Base-by-base conservation (phyloP, 2,888 invertebrate species). In the Tipula unca region DNA sequence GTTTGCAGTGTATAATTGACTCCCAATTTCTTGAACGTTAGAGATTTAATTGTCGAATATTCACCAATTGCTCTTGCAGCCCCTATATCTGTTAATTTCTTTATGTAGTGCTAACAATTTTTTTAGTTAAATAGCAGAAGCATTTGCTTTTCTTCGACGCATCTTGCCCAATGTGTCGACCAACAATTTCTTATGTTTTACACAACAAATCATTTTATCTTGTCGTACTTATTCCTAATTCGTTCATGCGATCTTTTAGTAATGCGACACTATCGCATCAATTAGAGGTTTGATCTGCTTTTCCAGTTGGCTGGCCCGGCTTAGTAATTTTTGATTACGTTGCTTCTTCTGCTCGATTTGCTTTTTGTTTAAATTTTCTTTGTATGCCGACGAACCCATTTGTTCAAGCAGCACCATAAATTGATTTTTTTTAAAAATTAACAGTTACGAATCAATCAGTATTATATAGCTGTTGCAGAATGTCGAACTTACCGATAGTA, bases 251-350 rank as follows among this genome's bases (percentile, higher is more conserved):
- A 83, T 95, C 95, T 90, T 97, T 97, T 69, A 98, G 92, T 87
- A 98, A 92, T 35, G 95, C 95, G 17, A 98, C 97, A 89, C 98
- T 97, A 90, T 98, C 98, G n/a, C n/a, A 88, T 96, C 96, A 87
- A 98, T 97, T 87, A 99, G 92, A 86, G 96, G 95, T 90, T 95
- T 96, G 87, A 98, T 97, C 92, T 98, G 97, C 90, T 97, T 97
- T 89, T 98, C 97, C 88, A 98, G 91, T 90, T 97, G 97, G n/a
- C 95, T 95, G 82, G 96, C 96, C 86, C 97, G 94, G 86, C 94
- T 95, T 90, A 95, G 95, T 87, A 98, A 91, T 88, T 95, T 95
- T 88, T 95, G 93, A 91, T 97, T 97, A 86, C 95, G 93, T 89
- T 96, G 95, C 93, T 95, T 95, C 90, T 98, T 98, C 88, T 94